Conservation (phyloP, 2,888 invertebrate species). For the Cephus rjabovi region DNA sequence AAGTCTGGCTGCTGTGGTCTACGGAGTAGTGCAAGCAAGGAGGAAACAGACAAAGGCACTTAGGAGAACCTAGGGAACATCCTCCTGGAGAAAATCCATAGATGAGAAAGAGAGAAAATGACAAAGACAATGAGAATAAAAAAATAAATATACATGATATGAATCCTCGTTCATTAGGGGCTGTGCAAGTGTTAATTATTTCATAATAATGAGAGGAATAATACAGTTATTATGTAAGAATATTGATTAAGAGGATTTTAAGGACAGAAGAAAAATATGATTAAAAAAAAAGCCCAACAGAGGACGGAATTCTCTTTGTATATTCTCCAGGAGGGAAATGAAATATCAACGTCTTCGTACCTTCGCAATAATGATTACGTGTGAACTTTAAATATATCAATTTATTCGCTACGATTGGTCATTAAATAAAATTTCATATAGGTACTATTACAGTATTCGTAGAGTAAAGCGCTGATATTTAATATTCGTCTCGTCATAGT, state of each 20-base stretch:
- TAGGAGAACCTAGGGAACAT: constrained; percentile 36
- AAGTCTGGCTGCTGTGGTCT: constrained; percentile 88
- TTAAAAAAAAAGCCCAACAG: background rate
- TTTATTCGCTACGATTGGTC: constrained; percentile 38
- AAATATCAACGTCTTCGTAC: background rate
- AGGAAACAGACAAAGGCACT: constrained; percentile 72
- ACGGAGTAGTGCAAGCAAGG: constrained; percentile 87
- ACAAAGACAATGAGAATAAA: background rate
- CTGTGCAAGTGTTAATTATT: background rate
- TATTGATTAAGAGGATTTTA: background rate
- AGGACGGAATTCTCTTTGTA: background rate
- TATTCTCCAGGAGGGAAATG: background rate
- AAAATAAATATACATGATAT: background rate
- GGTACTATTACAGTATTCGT: constrained; percentile 30
- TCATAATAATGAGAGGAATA: background rate
- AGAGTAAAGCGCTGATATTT: constrained; percentile 26
- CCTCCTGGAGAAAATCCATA: background rate
- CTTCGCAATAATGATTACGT: background rate
- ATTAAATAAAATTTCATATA: constrained; percentile 35
- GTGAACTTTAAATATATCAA: constrained; percentile 32
- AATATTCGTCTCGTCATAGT: constrained; percentile 21
- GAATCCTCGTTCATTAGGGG: background rate
- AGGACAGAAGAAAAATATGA: background rate
- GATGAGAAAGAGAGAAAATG: background rate
- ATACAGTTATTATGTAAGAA: background rate